A percentile compares a stretch with the other conserved stretches of the same genome.
Conservation (phyloP, 1,140 invertebrate species). For the Cydia amplana region DNA sequence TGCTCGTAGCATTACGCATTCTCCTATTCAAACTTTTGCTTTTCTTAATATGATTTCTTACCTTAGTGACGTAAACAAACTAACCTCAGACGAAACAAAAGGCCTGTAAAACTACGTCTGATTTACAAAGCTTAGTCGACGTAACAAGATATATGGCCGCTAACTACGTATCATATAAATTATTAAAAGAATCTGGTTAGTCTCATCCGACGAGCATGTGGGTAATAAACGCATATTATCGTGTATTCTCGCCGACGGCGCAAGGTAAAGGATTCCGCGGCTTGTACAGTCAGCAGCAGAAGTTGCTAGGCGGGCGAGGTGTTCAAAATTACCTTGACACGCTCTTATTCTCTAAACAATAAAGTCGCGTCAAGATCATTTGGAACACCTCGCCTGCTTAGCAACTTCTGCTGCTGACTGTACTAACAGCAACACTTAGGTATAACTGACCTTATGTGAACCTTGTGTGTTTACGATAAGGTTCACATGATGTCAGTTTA, state of each 20-base stretch:
- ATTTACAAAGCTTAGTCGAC: conserved; percentile 34
- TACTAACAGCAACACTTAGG: background rate
- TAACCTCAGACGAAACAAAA: conserved; percentile 46
- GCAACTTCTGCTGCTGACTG: too few relatives aligned
- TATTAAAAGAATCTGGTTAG: conserved; percentile 69
- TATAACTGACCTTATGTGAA: background rate
- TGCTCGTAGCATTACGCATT: background rate
- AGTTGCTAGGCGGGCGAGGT: too few relatives aligned
- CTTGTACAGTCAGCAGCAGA: too few relatives aligned
- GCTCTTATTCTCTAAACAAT: too few relatives aligned
- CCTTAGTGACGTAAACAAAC: background rate
- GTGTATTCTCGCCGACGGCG: conserved; percentile 1
- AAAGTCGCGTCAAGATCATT: too few relatives aligned
- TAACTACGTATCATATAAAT: conserved; percentile 65
- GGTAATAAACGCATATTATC: conserved; percentile 50
- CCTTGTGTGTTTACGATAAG: too few relatives aligned
- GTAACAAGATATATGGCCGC: conserved; percentile 49
- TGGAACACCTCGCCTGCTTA: too few relatives aligned
- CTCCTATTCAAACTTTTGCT: background rate
- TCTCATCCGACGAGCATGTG: conserved; percentile 58
- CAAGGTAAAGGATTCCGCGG: background rate
- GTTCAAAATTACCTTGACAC: too few relatives aligned
- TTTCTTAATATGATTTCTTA: background rate
- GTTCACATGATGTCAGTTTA: too few relatives aligned
- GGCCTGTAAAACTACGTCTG: conserved; percentile 24